Conservation (phyloP, 2,888 invertebrate species). For the Epinotia ramella region DNA sequence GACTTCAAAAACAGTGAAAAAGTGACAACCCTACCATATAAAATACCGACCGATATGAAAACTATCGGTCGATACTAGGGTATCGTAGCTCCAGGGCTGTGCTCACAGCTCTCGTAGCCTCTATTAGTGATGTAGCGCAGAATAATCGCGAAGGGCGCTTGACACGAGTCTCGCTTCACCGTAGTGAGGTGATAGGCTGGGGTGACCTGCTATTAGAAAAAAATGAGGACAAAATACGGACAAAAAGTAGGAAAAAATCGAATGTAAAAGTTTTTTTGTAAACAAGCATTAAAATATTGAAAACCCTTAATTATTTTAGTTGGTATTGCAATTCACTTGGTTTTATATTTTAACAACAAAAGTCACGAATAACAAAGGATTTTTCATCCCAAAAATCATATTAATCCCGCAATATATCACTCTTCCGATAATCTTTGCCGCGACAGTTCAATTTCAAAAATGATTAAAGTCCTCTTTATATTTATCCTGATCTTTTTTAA, state of each 20-base stretch:
- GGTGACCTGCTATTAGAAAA: not conserved
- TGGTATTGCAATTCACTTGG: too few relatives aligned
- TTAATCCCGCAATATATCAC: conserved; percentile 9
- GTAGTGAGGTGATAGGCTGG: conserved; percentile 34
- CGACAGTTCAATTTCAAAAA: conserved; percentile 32
- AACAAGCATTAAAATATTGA: too few relatives aligned
- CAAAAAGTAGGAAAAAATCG: not conserved
- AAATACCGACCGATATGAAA: not conserved
- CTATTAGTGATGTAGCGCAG: conserved; percentile 31
- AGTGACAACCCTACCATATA: not conserved
- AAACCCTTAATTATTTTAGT: too few relatives aligned
- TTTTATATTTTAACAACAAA: not conserved
- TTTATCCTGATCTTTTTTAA: not conserved
- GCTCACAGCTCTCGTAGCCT: not conserved
- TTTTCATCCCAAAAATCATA: conserved; percentile 9
- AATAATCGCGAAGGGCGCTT: conserved; percentile 41
- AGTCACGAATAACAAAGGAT: not conserved
- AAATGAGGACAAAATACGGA: not conserved
- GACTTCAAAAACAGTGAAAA: not conserved
- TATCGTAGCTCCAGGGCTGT: not conserved
- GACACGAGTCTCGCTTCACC: conserved; percentile 31
- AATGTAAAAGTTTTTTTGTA: not conserved
- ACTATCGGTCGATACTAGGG: not conserved
- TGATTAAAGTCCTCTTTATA: not conserved
- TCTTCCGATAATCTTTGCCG: conserved; percentile 3